Evolutionary conservation across 2,888 invertebrate genomes (phyloP).

Genomic region (Trichacis sp.): DNA sequence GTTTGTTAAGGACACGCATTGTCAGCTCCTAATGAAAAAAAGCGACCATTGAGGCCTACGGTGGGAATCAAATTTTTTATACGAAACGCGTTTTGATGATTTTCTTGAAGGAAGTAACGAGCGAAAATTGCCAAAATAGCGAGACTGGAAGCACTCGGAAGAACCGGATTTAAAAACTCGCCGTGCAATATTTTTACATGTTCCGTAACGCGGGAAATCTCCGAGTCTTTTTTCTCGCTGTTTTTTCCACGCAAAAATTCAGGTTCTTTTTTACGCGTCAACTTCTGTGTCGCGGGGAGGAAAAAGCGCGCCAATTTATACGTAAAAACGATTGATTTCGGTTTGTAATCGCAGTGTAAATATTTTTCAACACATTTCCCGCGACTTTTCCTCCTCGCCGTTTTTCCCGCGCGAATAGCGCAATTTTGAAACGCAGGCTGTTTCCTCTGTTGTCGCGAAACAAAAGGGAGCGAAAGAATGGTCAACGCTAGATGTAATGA

Average conservation of each 20-base stretch:
- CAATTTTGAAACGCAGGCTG: conserved; percentile 19
- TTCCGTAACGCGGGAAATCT: too few species aligned
- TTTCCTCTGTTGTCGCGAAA: conserved; percentile 31
- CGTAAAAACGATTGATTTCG: background rate
- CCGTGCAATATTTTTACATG: background rate
- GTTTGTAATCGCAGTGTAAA: background rate
- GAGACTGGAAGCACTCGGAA: background rate
- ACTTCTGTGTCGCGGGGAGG: background rate
- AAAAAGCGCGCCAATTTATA: background rate
- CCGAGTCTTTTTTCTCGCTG: too few species aligned
- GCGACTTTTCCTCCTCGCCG: too few species aligned
- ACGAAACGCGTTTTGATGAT: background rate
- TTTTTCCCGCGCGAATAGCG: background rate
- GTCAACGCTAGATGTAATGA: conserved; percentile 44
- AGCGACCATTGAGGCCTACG: too few species aligned
- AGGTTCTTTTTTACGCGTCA: too few species aligned
- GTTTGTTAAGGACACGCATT: conserved; percentile 27
- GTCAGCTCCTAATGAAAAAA: background rate
- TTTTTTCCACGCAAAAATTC: too few species aligned
- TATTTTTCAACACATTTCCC: conserved; percentile 15
- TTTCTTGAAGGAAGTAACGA: background rate
- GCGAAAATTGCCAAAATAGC: background rate
- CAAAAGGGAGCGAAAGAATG: conserved; percentile 17
- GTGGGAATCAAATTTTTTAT: background rate
- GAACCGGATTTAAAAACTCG: background rate